Evolutionary conservation across 2,888 invertebrate species (phyloP).

Genomic region (Abscondita cerata): DNA sequence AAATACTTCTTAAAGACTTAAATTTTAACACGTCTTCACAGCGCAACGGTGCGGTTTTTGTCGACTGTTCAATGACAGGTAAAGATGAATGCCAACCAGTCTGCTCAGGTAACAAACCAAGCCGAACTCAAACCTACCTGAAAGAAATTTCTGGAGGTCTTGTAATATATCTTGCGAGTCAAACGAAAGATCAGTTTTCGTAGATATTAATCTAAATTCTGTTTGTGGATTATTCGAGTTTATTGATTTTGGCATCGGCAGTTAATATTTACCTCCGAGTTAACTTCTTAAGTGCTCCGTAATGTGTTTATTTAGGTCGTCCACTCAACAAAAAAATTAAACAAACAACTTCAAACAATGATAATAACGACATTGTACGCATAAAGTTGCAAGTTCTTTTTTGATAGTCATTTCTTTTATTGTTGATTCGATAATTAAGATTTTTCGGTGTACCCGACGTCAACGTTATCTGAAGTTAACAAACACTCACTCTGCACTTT

Average conservation of each 20-base stretch:
- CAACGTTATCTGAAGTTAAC: constrained; percentile 36
- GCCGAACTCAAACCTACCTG: constrained; percentile 28
- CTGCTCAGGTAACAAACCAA: constrained; percentile 28
- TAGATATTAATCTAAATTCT: constrained; percentile 47
- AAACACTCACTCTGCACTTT: constrained; percentile 30
- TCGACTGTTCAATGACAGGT: constrained; percentile 32
- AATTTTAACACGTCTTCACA: constrained; percentile 33
- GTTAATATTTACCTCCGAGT: constrained; percentile 51
- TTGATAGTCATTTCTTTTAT: not conserved
- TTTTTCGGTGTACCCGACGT: not conserved
- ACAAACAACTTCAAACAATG: not conserved
- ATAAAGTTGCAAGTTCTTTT: not conserved
- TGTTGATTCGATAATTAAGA: not conserved
- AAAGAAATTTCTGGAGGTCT: constrained; percentile 28
- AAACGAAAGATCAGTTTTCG: constrained; percentile 46
- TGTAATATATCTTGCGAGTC: constrained; percentile 49
- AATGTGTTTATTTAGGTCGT: constrained; percentile 48
- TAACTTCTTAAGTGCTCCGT: constrained; percentile 51
- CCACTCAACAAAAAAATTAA: constrained; percentile 25
- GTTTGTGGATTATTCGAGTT: constrained; percentile 45
- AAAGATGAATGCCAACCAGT: constrained; percentile 30
- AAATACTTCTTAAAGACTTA: constrained; percentile 9
- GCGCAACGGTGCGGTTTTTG: constrained; percentile 28
- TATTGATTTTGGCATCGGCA: constrained; percentile 52
- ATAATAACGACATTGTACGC: not conserved